Base-by-base conservation (phyloP, 2,113 vertebrate genomes). In the Pseudopipra pipra region DNA sequence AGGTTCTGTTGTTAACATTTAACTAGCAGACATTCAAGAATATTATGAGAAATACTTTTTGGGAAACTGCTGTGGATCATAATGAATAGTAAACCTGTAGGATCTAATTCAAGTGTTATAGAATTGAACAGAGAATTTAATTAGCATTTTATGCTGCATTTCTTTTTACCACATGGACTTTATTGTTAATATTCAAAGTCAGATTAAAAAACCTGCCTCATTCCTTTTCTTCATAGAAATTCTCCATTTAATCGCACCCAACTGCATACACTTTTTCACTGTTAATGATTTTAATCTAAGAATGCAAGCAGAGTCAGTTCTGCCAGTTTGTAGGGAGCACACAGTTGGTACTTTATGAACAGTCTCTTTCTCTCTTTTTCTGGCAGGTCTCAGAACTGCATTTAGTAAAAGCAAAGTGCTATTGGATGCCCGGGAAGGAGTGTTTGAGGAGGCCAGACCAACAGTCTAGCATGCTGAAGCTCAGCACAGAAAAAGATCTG, bases 371-470 rank as follows among this genome's bases (percentile, higher is more conserved):
- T 96, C 65, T 96, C 74, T 75, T 72, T 97, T 85, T 41, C 85
- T 96, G 97, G 93, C 92, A 95, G 95, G 86, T 97, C 96, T 95
- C 92, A 94, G 84, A 83, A 19, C 77, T 97, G 90, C 84, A 85
- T 95, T 97, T 94, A 97, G 82, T 92, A 82, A 89, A 67, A 91
- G 91, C 82, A 59, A 62, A 96, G 89, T 93, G 87, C 97, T 97
- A 95, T 97, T 93, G 95, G 95, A 92, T 95, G 95, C 85, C 77
- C 89, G 71, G 94, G 78, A 94, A 95, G 82, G 87, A 95, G 96
- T 94, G 96, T 96, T 96, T 87, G 93, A 95, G 89, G 93, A 93
- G 87, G 83, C 88, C 95, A 96, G 93, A 95, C 91, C 85, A 96
- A 94, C 85, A 96, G 94, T 86, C 86, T 86, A 87, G 84, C 92